Evolutionary conservation across 2,797 vertebrate genomes (phyloP).

Genomic region (Clarias laeviceps): DNA sequence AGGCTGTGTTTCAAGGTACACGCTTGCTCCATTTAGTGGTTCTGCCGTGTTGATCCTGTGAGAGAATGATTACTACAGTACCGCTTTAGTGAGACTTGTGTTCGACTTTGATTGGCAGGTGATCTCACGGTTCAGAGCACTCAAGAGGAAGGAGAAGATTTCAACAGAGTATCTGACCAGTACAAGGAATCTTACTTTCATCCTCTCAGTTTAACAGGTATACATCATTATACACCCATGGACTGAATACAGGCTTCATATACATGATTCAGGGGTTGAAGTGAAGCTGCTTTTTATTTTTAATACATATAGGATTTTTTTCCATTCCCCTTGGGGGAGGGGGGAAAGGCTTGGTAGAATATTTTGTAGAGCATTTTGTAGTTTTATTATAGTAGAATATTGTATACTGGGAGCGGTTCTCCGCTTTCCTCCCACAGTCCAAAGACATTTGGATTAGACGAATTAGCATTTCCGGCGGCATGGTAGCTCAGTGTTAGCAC

Average conservation of each 20-base stretch:
- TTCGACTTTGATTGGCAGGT: slow-evolving; percentile 71
- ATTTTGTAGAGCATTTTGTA: background rate
- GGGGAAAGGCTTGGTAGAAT: background rate
- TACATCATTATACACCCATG: background rate
- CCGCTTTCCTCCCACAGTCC: no score
- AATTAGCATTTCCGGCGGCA: no score
- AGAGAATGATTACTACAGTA: no score
- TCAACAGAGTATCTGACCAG: slow-evolving; percentile 79
- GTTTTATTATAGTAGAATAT: background rate
- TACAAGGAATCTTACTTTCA: slow-evolving; percentile 89
- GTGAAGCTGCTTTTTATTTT: background rate
- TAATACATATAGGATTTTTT: background rate
- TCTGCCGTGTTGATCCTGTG: background rate
- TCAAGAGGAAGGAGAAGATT: slow-evolving; percentile 72
- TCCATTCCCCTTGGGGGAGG: no score
- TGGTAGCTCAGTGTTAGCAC: no score
- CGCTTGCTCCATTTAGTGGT: background rate
- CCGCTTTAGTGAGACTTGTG: background rate
- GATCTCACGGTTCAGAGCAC: slow-evolving; percentile 71
- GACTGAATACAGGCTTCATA: background rate
- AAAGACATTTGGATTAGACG: no score
- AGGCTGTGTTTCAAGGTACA: slow-evolving; percentile 94
- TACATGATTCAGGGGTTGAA: background rate
- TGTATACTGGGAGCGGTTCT: background rate
- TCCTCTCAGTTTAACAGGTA: slow-evolving; percentile 86